Base-by-base conservation (phyloP, 2,888 invertebrate genomes). In the Flexamia atlantica region DNA sequence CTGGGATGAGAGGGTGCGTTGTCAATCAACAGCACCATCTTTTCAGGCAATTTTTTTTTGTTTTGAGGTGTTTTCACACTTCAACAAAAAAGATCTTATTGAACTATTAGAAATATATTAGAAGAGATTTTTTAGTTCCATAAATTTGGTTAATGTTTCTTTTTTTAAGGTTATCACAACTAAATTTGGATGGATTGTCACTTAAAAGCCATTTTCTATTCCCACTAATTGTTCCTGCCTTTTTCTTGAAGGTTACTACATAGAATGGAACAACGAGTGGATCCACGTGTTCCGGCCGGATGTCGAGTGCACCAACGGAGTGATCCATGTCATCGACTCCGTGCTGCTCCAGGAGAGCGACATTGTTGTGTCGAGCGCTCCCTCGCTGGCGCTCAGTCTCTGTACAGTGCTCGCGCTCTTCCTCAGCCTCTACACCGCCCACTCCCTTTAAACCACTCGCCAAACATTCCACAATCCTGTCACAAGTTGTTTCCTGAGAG, bases 291-390 rank as follows among this genome's bases (percentile, higher is more conserved):
- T 95, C 90, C 94, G 98, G 86, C 96, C 98, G 30, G 97, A 99
- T 90, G 97, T 99, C 4, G 96, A 97, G 89, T 98, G 98, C 90
- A 98, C 97, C 90, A 98, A 98, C 90, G 98, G 98, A 81, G 95
- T 97, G 88, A 98, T 98, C 88, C 98, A 98, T 90, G 97, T 98
- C 86, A 97, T 98, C 89, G 97, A 98, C 89, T 93, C 93, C 87
- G 97, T 98, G 5, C 94, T 98, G 89, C 91, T 97, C 85, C 93
- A 94, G 89, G 96, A 96, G 88, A 95, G 94, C 88, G 98, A 98
- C 90, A 94, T 98, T 86, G 95, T 95, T 84, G 94, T 93, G 83
- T 90, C n/a, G 88, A 89, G 84, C 23, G 84, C 84, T 32, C 76
- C 86, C 9, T 50, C 64, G 9, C 14, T 53, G 25, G 30, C 84